Percentiles rank a stretch among this genome's conserved stretches.
These are phyloP conservation scores for Xiphias gladius DNA, from an alignment of 2,113 vertebrate genomes.

Conservation along the genomic window DNA sequence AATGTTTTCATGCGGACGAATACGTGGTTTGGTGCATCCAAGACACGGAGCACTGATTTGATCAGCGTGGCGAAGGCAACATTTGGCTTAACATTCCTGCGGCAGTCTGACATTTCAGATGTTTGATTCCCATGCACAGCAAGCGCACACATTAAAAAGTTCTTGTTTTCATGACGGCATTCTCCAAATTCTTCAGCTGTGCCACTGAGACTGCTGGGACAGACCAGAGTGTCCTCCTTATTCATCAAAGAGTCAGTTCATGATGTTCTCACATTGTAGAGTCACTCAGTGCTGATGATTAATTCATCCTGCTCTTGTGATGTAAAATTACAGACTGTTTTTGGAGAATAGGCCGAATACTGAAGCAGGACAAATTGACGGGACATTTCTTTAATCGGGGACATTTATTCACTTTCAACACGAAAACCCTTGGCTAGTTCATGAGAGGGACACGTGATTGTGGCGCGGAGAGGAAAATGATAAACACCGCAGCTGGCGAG, in stretches of 20 bases:
- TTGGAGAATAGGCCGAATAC: neutral
- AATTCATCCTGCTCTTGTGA: slow-evolving; percentile 26
- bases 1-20: slow-evolving; percentile 37
- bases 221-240: neutral
- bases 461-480: neutral
- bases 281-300: slow-evolving; percentile 15
- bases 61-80: neutral
- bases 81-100: slow-evolving; percentile 32
- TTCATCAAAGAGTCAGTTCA: slow-evolving; percentile 5
- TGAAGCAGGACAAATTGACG: slow-evolving; percentile 4
- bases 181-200: neutral
- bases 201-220: neutral
- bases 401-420: slow-evolving; percentile 12
- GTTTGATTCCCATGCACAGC: slow-evolving; percentile 27
- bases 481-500: slow-evolving; percentile 9
- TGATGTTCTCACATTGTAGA: neutral
- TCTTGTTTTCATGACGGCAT: neutral
- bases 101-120: slow-evolving; percentile 20
- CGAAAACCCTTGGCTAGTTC: neutral
- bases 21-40: neutral
- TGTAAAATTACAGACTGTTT: slow-evolving; percentile 1
- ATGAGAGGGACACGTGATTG: neutral
- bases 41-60: slow-evolving; percentile 21
- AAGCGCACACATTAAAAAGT: neutral
- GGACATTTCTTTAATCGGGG: slow-evolving; percentile 37